phyloP scores from a whole-genome alignment of 2,113 vertebrate species.

The Ophthalmolycus amberensis region DNA sequence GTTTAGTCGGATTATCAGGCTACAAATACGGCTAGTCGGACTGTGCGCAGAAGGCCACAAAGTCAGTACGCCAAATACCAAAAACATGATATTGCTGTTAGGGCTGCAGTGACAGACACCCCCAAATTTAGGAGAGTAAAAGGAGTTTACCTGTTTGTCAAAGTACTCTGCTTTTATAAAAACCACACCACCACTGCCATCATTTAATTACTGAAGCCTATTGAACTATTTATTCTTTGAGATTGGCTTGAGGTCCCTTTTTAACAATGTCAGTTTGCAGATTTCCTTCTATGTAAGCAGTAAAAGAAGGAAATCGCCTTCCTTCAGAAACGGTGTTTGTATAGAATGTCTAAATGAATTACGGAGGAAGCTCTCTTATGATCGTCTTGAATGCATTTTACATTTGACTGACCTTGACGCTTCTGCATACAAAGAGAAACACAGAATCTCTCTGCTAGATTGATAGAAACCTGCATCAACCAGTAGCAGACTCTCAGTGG shows the following conservation, averaged over 20 bases:
- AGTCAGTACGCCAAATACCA: background rate
- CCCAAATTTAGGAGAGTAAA: background rate
- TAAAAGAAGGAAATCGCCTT: background rate
- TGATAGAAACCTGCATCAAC: background rate
- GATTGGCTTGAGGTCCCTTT: background rate
- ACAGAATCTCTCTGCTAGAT: background rate
- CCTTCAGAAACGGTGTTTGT: background rate
- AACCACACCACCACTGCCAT: background rate
- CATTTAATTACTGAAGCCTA: background rate
- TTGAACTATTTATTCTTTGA: background rate
- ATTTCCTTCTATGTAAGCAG: background rate
- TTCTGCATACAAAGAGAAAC: background rate
- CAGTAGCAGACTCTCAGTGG: slow-evolving; percentile 6
- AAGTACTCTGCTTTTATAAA: background rate
- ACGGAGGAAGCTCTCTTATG: background rate
- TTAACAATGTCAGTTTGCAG: background rate
- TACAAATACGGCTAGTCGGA: background rate
- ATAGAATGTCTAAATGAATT: background rate
- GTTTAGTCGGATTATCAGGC: background rate
- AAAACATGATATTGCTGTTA: background rate
- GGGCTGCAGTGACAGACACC: background rate
- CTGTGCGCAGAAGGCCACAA: background rate
- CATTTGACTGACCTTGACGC: slow-evolving; percentile 15
- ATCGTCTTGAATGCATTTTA: background rate
- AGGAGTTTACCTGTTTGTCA: background rate